phyloP scores from a whole-genome alignment of 2,888 invertebrate genomes.

The Agrotis clavis region DNA sequence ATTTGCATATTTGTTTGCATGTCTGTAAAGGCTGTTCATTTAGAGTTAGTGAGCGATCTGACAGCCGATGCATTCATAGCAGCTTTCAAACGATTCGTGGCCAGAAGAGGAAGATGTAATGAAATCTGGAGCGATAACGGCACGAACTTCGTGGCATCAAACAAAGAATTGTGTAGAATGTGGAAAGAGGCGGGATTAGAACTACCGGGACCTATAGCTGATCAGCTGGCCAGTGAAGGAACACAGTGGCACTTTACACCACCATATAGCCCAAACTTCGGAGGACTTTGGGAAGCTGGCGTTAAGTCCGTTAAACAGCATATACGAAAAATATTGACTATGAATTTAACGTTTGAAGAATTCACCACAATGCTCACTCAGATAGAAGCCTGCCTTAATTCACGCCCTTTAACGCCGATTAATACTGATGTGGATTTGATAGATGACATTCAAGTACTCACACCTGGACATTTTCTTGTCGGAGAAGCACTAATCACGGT shows the following conservation, averaged over 20 bases:
- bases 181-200: too few species aligned
- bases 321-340: constrained; percentile 25
- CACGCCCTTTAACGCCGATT: constrained; percentile 24
- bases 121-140: too few species aligned
- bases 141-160: too few species aligned
- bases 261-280: constrained; percentile 43
- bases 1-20: constrained; percentile 64
- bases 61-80: too few species aligned
- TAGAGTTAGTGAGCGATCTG: constrained; percentile 63
- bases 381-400: constrained; percentile 12
- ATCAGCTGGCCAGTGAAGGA: too few species aligned
- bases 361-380: constrained; percentile 22
- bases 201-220: too few species aligned
- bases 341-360: constrained; percentile 32
- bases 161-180: too few species aligned
- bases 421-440: constrained; percentile 19
- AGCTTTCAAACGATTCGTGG: too few species aligned
- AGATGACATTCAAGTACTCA: constrained; percentile 48
- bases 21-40: constrained; percentile 65
- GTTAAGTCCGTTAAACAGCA: constrained; percentile 44
- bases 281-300: too few species aligned
- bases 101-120: too few species aligned
- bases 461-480: constrained; percentile 65
- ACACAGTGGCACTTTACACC: too few species aligned
- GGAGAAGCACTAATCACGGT: constrained; percentile 54